Percentiles rank a stretch among this genome's conserved stretches.
Conservation (phyloP, 92 coral and sea anemone species). For the Montipora capitata region DNA sequence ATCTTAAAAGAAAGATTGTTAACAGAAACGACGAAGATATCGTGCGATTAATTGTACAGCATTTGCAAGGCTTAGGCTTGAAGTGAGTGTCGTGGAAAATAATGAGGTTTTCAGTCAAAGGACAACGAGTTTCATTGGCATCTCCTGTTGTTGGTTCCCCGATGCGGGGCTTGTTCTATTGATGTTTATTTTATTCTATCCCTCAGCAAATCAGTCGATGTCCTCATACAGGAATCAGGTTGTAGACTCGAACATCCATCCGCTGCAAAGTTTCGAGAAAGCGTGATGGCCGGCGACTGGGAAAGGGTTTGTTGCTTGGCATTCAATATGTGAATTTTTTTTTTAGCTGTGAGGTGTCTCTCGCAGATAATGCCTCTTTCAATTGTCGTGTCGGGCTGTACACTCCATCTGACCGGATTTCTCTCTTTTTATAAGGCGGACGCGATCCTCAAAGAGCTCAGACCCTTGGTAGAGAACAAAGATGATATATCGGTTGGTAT, state of each 20-base stretch:
- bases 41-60: slow-evolving; percentile 98
- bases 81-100: slow-evolving; percentile 85
- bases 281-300: slow-evolving; percentile 99
- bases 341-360: slow-evolving; percentile 55
- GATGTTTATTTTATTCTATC: slow-evolving; percentile 61
- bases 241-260: slow-evolving; percentile 99
- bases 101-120: slow-evolving; percentile 5
- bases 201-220: slow-evolving; percentile 96
- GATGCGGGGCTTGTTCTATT: slow-evolving; percentile 59
- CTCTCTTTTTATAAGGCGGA: slow-evolving; percentile 88
- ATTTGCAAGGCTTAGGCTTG: slow-evolving; percentile 98
- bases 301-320: slow-evolving; percentile 87
- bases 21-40: slow-evolving; percentile 96
- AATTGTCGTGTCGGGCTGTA: slow-evolving; percentile 26
- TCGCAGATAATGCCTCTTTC: slow-evolving; percentile 51
- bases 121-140: slow-evolving; percentile 47
- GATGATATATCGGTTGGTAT: slow-evolving; percentile 95
- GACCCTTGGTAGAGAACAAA: slow-evolving; percentile 89
- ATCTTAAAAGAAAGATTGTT: slow-evolving; percentile 86
- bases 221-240: slow-evolving; percentile 96
- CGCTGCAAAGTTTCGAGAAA: slow-evolving; percentile 97
- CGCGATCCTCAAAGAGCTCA: slow-evolving; percentile 93
- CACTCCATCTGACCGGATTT: slow-evolving; percentile 52
- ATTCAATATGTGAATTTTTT: slow-evolving; percentile 48
- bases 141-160: slow-evolving; percentile 69